A percentile compares a stretch with the other conserved stretches of the same genome.
Conservation (phyloP, 2,888 invertebrate genomes). For the Microctonus hyperodae region DNA sequence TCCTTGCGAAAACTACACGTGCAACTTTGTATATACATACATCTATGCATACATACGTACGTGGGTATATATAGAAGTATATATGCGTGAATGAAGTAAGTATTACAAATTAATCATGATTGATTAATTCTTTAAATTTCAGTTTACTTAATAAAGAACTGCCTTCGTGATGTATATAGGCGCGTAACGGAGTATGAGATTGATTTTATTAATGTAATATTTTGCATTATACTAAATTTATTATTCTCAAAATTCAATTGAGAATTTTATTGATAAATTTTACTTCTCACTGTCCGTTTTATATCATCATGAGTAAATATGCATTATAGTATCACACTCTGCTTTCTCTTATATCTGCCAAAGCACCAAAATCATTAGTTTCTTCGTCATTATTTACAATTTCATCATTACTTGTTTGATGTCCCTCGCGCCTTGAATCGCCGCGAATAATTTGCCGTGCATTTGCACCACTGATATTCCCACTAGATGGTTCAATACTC, state of each 20-base stretch:
- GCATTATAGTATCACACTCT: slow-evolving; percentile 45
- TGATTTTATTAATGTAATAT: neutral
- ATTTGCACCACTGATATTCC: neutral
- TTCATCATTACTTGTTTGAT: slow-evolving; percentile 27
- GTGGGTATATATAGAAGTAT: too few species aligned
- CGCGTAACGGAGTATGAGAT: neutral
- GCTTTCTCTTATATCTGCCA: slow-evolving; percentile 59
- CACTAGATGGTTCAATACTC: neutral
- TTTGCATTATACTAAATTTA: neutral
- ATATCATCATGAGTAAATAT: neutral
- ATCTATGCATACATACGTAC: too few species aligned
- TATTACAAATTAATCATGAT: neutral
- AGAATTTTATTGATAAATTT: neutral
- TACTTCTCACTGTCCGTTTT: neutral
- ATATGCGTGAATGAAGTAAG: neutral
- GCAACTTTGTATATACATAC: neutral
- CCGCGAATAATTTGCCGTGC: neutral
- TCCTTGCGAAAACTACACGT: neutral
- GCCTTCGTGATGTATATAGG: neutral
- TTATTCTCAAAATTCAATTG: neutral
- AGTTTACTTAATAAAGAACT: neutral
- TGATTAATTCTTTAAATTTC: neutral
- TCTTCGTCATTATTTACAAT: slow-evolving; percentile 41
- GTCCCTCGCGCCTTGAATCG: slow-evolving; percentile 27
- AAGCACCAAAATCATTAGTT: slow-evolving; percentile 51